Evolutionary conservation across 64 coral and sea anemone species (phyloP), one percentile per base, ranked within the genome.

Genomic region (Stichodactyla helianthus): DNA sequence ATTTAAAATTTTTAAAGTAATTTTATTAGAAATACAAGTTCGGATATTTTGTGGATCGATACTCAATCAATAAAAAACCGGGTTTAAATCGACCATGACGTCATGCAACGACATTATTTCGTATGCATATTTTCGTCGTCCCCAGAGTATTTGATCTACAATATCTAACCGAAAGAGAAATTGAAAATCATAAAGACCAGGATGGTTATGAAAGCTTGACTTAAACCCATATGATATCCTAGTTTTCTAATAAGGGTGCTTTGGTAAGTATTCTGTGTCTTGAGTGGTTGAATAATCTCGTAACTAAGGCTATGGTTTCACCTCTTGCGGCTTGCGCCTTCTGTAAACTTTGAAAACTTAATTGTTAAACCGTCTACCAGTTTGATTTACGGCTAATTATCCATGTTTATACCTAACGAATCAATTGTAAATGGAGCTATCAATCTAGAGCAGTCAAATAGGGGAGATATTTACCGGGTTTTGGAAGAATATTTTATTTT

Each of bases 301-400:
- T 35, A 35, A 35, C 31, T 35, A 35, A 35, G 31, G 31, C 31
- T 20, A 65, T n/a, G 62, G 62, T 0, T 22, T 65, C 19, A 65
- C 62, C 19, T n/a, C 18, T 7, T n/a, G 20, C 12, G 62, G 62
- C 62, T 65, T n/a, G 62, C 22, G 62, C 62, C 20, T 22, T n/a
- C 5, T 17, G 62, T 65, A n/a, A 65, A 65, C 62, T 65, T 65
- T 65, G 62, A 65, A 22, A 65, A 65, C 62, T 65, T 65, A 22
- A 65, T 65, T n/a, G 62, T 65, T n/a, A 65, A 5, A 65, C 62
- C 62, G 19, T 65, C 62, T 7, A 65, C 18, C 9, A 65, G 18
- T 65, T 65, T 65, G 62, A 65, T 65, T 65, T 65, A 65, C 62
- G 62, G 19, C 20, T 23, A 65, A 65, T 65, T 65, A 65, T 65